phyloP scores from a whole-genome alignment of 2,888 invertebrate species.

The Eristalinus sepulchralis region DNA sequence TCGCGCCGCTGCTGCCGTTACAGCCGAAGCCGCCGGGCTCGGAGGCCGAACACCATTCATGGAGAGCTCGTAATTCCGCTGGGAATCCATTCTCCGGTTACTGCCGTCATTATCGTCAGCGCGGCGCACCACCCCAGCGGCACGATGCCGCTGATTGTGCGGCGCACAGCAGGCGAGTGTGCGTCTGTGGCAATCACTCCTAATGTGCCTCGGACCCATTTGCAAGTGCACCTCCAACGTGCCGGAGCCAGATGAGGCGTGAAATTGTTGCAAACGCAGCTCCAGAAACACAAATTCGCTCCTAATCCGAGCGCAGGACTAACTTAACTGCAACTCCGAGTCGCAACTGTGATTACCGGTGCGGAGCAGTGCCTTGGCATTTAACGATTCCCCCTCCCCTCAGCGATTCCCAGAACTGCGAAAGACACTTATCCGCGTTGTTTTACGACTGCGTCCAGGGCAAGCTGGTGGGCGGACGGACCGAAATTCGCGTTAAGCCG shows the following conservation, averaged over 20 bases:
- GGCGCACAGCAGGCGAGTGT: slow-evolving; percentile 8
- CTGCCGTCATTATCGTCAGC: slow-evolving; percentile 31
- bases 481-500: slow-evolving; percentile 43
- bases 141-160: slow-evolving; percentile 32
- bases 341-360: background rate
- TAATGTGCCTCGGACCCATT: slow-evolving; percentile 58
- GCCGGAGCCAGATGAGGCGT: slow-evolving; percentile 53
- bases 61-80: slow-evolving; percentile 20
- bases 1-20: background rate
- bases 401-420: slow-evolving; percentile 53
- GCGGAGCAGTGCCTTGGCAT: slow-evolving; percentile 15
- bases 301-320: background rate
- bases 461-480: background rate
- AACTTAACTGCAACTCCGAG: slow-evolving; percentile 45
- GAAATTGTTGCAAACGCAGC: slow-evolving; percentile 49
- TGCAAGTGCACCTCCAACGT: slow-evolving; percentile 32
- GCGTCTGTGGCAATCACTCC: slow-evolving; percentile 54
- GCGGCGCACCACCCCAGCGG: slow-evolving; percentile 8
- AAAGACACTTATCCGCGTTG: slow-evolving; percentile 58
- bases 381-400: slow-evolving; percentile 32
- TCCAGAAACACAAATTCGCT: background rate
- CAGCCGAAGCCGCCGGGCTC: slow-evolving; percentile 41
- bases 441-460: slow-evolving; percentile 58
- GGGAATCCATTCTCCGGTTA: slow-evolving; percentile 27
- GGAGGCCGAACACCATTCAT: background rate